A percentile compares a stretch with the other conserved stretches of the same genome.
phyloP scores from a whole-genome alignment of 2,113 vertebrate genomes.

The Mormyrus lacerda region DNA sequence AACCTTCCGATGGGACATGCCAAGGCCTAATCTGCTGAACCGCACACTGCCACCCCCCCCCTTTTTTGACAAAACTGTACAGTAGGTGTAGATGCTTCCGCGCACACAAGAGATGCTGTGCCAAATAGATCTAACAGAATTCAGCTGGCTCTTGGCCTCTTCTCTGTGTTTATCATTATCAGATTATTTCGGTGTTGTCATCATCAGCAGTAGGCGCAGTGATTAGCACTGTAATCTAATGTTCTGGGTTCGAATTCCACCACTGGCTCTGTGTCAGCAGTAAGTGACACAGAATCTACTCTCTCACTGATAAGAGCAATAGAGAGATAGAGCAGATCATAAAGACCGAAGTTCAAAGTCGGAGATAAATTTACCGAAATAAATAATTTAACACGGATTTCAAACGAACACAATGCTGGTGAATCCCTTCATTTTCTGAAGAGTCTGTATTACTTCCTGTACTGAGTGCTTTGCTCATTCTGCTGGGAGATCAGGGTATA shows the following conservation, averaged over 20 bases:
- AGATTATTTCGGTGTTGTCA: neutral
- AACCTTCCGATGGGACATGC: neutral
- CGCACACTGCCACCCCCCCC: too few species aligned
- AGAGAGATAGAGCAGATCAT: neutral
- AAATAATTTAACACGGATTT: neutral
- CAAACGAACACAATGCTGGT: neutral
- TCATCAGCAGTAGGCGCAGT: neutral
- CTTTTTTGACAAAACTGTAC: too few species aligned
- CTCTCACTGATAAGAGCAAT: neutral
- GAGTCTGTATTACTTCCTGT: neutral
- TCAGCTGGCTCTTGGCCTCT: neutral
- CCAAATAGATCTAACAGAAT: neutral
- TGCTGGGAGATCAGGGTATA: neutral
- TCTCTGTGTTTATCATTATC: neutral
- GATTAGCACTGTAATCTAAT: neutral
- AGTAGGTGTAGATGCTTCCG: too few species aligned
- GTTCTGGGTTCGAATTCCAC: neutral
- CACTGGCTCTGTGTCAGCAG: neutral
- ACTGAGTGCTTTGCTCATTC: neutral
- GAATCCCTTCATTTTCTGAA: neutral
- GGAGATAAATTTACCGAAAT: neutral
- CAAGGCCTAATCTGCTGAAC: neutral
- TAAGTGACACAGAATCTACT: neutral
- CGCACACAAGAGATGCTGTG: neutral
- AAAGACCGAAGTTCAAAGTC: neutral